A percentile compares a stretch with the other conserved stretches of the same genome.
These are phyloP conservation scores for Plebejus argus DNA, from an alignment of 2,888 invertebrate genomes.

Conservation along the genomic window DNA sequence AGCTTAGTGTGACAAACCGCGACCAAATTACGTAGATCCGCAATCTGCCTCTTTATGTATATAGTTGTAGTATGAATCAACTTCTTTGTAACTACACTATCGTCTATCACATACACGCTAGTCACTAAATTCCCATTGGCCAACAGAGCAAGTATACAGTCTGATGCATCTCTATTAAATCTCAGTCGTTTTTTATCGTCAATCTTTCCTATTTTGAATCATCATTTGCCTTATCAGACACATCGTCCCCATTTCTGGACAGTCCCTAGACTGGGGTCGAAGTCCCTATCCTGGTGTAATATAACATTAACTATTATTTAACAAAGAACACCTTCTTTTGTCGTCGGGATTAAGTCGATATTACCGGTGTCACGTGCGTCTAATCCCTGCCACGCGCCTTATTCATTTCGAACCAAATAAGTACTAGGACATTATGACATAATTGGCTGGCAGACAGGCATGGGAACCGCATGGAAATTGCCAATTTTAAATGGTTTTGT, in stretches of 20 bases:
- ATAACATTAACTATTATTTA: constrained; percentile 19
- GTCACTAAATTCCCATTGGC: no score
- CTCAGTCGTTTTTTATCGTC: neutral
- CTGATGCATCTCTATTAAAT: neutral
- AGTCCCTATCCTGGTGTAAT: constrained; percentile 2
- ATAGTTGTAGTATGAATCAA: no score
- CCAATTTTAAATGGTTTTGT: neutral
- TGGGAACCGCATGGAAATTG: constrained; percentile 11
- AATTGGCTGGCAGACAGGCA: constrained; percentile 52
- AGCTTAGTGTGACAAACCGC: no score
- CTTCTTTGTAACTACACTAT: no score
- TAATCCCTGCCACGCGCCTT: constrained; percentile 72
- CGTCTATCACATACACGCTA: no score
- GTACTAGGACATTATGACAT: constrained; percentile 65
- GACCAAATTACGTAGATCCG: no score
- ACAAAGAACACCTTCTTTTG: constrained; percentile 32
- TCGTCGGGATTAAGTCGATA: constrained; percentile 44
- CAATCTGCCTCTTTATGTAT: no score
- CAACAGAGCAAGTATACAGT: no score
- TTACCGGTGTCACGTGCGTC: constrained; percentile 52
- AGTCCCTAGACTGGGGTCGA: neutral
- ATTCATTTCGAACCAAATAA: constrained; percentile 75
- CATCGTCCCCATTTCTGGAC: neutral
- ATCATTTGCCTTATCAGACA: neutral
- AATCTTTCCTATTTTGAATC: neutral